phyloP scores from a whole-genome alignment of 2,797 vertebrate species.

The Coregonus ussuriensis region DNA sequence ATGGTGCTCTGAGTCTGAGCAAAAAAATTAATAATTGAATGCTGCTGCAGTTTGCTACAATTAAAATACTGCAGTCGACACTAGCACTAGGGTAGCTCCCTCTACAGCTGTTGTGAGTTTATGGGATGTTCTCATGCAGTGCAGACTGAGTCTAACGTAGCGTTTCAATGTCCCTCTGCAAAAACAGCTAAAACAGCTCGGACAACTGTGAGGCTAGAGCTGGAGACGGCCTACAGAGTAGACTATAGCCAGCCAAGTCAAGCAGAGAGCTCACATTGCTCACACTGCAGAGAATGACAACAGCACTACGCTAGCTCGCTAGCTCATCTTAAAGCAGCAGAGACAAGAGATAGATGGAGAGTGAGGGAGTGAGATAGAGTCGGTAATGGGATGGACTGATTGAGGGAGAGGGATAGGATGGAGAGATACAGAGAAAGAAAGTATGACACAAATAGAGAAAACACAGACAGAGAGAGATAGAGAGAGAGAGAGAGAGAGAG shows the following conservation, averaged over 20 bases:
- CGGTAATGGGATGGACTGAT: neutral
- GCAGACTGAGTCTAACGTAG: conserved; percentile 26
- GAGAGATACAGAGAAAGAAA: neutral
- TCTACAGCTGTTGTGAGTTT: conserved; percentile 20
- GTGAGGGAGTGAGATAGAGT: neutral
- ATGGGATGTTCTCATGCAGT: conserved; percentile 26
- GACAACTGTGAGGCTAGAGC: conserved; percentile 16
- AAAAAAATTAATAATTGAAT: neutral
- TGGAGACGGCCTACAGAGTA: neutral
- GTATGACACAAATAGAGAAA: neutral
- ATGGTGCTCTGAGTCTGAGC: neutral
- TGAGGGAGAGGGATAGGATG: neutral
- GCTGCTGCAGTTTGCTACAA: neutral
- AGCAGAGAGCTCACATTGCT: neutral
- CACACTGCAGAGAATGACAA: conserved; percentile 1
- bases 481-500: neutral
- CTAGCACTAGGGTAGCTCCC: conserved; percentile 30
- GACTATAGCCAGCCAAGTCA: neutral
- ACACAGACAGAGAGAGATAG: neutral
- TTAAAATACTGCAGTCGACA: neutral
- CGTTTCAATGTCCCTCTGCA: conserved; percentile 38
- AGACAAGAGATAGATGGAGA: conserved; percentile 1
- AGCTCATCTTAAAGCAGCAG: neutral
- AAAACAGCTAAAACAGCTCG: conserved; percentile 48
- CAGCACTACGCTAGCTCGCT: neutral